phyloP scores from a whole-genome alignment of 92 coral and sea anemone genomes.

The Bergia puertoricense region DNA sequence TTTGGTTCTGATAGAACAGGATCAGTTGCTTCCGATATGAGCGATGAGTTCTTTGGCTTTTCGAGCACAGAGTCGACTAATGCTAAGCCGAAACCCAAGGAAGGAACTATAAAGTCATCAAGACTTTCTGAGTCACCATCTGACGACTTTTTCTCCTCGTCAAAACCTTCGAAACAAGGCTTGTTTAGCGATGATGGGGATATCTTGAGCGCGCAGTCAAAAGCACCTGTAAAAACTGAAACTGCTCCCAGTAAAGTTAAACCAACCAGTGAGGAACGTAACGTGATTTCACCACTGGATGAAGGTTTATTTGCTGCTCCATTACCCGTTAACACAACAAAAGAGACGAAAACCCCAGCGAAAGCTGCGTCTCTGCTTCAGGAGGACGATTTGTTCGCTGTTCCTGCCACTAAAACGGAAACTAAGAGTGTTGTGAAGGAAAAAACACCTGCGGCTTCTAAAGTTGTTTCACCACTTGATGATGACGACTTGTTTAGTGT shows the following conservation, averaged over 20 bases:
- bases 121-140: constrained; percentile 42
- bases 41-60: constrained; percentile 86
- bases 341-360: constrained; percentile 34
- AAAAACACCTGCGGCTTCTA: constrained; percentile 6
- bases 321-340: constrained; percentile 8
- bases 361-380: constrained; percentile 26
- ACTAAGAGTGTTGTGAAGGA: constrained; percentile 31
- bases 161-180: constrained; percentile 32
- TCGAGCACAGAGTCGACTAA: constrained; percentile 61
- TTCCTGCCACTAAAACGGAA: constrained; percentile 18
- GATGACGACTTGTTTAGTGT: constrained; percentile 77
- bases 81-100: neutral
- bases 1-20: constrained; percentile 52
- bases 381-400: constrained; percentile 47
- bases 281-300: constrained; percentile 17
- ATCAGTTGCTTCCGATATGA: constrained; percentile 76
- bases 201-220: constrained; percentile 12
- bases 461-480: constrained; percentile 30
- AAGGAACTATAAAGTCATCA: constrained; percentile 35
- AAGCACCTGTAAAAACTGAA: constrained; percentile 7
- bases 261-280: neutral
- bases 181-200: constrained; percentile 51
- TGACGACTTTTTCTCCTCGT: constrained; percentile 52
- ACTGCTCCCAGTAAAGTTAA: neutral
- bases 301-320: constrained; percentile 53